Conservation (phyloP, 2,888 invertebrate genomes). For the Fragum fragum region DNA sequence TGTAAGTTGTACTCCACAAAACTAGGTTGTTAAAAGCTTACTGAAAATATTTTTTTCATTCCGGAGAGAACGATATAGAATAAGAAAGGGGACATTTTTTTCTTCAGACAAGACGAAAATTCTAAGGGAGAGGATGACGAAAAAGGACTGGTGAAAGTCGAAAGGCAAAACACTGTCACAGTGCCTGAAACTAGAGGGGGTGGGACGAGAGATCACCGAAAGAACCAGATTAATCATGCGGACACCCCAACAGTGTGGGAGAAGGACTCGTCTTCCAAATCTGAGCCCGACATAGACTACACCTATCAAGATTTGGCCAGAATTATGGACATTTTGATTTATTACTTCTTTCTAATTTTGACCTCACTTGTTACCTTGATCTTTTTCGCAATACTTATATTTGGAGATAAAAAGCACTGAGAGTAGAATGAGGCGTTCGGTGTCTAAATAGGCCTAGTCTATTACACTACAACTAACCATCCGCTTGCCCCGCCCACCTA, state of each 20-base stretch:
- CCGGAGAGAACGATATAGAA: too few relatives aligned
- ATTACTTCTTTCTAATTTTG: slow-evolving; percentile 1
- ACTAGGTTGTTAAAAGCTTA: too few relatives aligned
- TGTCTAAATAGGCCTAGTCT: too few relatives aligned
- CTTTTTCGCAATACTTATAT: neutral
- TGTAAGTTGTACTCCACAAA: too few relatives aligned
- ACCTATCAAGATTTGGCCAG: slow-evolving; percentile 8
- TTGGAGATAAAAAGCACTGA: slow-evolving; percentile 2
- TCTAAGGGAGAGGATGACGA: neutral
- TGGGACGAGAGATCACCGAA: neutral
- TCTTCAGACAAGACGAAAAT: neutral
- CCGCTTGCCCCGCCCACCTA: too few relatives aligned
- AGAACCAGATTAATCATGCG: neutral
- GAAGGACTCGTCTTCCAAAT: neutral
- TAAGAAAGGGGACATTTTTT: too few relatives aligned
- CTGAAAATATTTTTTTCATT: too few relatives aligned
- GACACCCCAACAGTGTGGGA: neutral
- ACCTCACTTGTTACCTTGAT: neutral
- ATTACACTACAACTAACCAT: too few relatives aligned
- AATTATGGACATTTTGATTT: slow-evolving; percentile 5
- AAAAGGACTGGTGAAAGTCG: neutral
- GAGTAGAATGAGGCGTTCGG: too few relatives aligned
- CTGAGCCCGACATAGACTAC: neutral
- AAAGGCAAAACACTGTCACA: neutral
- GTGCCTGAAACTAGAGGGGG: neutral